These are phyloP conservation scores for Bubalus kerabau DNA, from an alignment of 2,113 vertebrate genomes.

Conservation along the genomic window DNA sequence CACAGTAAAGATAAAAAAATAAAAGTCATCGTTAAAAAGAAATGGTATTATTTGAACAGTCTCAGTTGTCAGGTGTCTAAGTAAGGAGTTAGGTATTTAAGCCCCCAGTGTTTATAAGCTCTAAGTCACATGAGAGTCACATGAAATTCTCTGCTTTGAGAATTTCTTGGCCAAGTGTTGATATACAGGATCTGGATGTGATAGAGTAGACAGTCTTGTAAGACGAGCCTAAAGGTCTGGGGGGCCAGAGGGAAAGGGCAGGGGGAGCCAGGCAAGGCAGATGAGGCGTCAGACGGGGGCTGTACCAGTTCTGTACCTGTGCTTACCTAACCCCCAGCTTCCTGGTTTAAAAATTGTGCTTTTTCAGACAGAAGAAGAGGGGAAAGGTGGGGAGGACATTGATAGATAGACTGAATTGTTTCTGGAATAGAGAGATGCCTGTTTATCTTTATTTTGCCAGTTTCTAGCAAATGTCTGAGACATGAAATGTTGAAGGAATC, in stretches of 20 bases:
- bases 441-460: not conserved
- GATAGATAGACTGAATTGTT: not conserved
- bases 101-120: not conserved
- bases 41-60: not conserved
- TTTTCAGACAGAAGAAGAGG: not conserved
- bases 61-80: not conserved
- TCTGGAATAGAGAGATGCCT: not conserved
- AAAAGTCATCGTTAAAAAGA: not conserved
- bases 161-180: not conserved
- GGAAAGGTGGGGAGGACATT: not conserved
- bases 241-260: rapidly evolving
- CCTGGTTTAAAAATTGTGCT: not conserved
- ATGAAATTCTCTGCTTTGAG: not conserved
- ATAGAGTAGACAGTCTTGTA: not conserved
- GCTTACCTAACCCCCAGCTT: not conserved
- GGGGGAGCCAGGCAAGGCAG: too few relatives aligned
- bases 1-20: not conserved
- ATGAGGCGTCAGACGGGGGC: rapidly evolving
- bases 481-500: not conserved
- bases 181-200: not conserved
- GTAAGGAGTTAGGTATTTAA: not conserved
- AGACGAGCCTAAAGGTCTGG: not conserved
- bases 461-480: not conserved
- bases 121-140: not conserved
- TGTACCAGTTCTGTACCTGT: rapidly evolving